phyloP scores from a whole-genome alignment of 2,888 invertebrate genomes.

The Pristionchus fissidentatus region DNA sequence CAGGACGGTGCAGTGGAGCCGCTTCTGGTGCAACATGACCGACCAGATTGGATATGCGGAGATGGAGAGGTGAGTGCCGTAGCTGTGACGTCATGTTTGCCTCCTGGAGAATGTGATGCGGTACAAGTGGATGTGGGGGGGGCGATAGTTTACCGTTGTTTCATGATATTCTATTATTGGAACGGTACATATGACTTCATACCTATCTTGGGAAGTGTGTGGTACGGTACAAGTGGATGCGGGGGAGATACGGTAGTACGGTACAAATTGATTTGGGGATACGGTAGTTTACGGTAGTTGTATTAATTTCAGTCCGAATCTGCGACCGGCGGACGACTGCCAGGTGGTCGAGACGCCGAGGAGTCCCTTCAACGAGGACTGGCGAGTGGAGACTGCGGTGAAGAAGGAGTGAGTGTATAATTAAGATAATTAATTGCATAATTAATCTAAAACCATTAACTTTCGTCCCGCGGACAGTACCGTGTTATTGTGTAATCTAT shows the following conservation, averaged over 20 bases:
- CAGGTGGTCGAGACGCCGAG: neutral
- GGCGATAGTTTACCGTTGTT: too few relatives aligned
- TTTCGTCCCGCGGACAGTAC: too few relatives aligned
- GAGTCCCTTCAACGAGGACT: conserved; percentile 6
- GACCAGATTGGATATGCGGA: too few relatives aligned
- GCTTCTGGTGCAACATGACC: neutral
- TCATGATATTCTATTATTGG: too few relatives aligned
- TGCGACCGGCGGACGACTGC: neutral
- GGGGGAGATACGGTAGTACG: neutral
- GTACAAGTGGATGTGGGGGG: neutral
- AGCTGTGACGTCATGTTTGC: too few relatives aligned
- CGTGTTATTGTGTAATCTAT: too few relatives aligned
- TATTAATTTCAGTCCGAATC: conserved; percentile 1
- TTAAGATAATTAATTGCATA: neutral
- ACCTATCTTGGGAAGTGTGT: neutral
- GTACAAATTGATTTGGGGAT: neutral
- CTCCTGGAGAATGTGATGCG: neutral
- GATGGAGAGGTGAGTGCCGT: conserved; percentile 2
- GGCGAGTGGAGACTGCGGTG: neutral
- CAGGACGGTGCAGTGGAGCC: neutral
- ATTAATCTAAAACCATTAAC: too few relatives aligned
- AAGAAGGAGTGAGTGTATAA: neutral
- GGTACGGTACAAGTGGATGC: neutral
- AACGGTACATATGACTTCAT: too few relatives aligned
- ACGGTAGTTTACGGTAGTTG: neutral